Evolutionary conservation across 2,888 invertebrate species (phyloP).

Genomic region (Hirtodrosophila alboralis): DNA sequence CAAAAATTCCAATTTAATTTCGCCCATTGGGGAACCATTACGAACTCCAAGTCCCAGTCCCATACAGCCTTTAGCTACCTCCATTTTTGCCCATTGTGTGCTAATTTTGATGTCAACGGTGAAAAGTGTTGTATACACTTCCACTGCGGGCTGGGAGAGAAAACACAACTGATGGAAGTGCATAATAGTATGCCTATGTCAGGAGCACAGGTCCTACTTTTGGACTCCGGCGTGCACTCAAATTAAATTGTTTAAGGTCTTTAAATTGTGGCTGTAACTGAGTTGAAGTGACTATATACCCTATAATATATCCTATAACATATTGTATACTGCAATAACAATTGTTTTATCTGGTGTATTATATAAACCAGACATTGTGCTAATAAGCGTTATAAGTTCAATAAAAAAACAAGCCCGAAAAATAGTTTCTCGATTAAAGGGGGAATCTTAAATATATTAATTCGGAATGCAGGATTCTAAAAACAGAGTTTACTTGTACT

Average conservation of each 20-base stretch:
- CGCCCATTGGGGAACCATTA: conserved; percentile 41
- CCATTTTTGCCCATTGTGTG: conserved; percentile 39
- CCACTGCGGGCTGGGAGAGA: neutral
- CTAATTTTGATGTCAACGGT: conserved; percentile 41
- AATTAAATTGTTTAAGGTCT: conserved; percentile 16
- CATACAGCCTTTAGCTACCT: neutral
- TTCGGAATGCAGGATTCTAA: too few species aligned
- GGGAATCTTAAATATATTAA: too few species aligned
- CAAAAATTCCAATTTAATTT: conserved; percentile 58
- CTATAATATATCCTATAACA: too few species aligned
- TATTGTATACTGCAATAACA: too few species aligned
- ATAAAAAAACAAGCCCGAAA: too few species aligned
- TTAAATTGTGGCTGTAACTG: conserved; percentile 15
- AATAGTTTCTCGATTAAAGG: too few species aligned
- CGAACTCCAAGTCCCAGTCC: conserved; percentile 5
- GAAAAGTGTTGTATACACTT: conserved; percentile 5
- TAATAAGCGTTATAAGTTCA: too few species aligned
- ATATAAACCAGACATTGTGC: too few species aligned
- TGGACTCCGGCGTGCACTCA: conserved; percentile 11
- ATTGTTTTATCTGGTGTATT: too few species aligned
- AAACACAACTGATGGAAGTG: neutral
- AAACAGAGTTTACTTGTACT: too few species aligned
- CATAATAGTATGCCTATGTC: conserved; percentile 13
- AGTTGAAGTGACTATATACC: too few species aligned
- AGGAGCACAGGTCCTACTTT: conserved; percentile 2